These are phyloP conservation scores for Synergus laeviventris DNA, from an alignment of 2,888 invertebrate species.

Conservation along the genomic window DNA sequence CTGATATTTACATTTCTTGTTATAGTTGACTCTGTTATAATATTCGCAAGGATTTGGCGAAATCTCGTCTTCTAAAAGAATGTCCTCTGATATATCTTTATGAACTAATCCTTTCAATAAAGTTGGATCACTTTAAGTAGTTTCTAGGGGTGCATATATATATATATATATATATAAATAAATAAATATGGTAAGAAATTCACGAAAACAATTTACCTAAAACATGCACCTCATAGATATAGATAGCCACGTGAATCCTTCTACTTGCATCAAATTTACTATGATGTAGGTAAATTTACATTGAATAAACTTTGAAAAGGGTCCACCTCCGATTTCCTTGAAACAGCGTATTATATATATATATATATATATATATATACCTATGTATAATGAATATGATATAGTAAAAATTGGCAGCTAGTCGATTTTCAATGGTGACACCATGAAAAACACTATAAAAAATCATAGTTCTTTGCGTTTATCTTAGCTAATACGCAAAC, in stretches of 20 bases:
- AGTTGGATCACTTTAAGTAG: not conserved
- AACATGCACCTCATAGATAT: not conserved
- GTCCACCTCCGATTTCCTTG: too few species aligned
- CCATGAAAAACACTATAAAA: too few species aligned
- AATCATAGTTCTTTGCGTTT: too few species aligned
- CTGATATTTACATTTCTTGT: not conserved
- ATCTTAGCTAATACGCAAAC: too few species aligned
- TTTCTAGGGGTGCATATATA: not conserved
- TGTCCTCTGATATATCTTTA: not conserved
- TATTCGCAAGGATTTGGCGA: not conserved
- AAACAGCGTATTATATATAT: too few species aligned
- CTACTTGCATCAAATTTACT: not conserved
- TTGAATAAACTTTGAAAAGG: too few species aligned
- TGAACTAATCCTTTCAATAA: not conserved
- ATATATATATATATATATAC: too few species aligned
- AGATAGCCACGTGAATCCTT: not conserved
- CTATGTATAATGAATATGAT: too few species aligned
- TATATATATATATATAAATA: too few species aligned
- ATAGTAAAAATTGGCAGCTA: too few species aligned
- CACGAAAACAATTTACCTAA: not conserved
- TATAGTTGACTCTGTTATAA: not conserved
- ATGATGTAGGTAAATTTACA: not conserved
- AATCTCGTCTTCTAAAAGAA: not conserved
- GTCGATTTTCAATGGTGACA: too few species aligned
- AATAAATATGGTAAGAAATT: too few species aligned